Evolutionary conservation across 2,888 invertebrate genomes (phyloP).

Genomic region (Aphodius granarius): DNA sequence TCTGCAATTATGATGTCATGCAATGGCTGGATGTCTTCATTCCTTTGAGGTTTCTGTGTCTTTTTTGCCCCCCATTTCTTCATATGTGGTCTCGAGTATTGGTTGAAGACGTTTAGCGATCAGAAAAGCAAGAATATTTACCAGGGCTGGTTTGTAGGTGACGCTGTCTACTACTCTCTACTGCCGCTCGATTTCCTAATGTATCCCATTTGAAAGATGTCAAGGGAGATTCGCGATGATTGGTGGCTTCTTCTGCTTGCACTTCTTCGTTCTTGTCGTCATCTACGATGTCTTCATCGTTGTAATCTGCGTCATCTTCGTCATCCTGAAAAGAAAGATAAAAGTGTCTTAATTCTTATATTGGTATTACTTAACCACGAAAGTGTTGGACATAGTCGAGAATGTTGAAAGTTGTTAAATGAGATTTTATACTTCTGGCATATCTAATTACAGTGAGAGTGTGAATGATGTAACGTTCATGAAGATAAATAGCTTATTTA

Average conservation of each 20-base stretch:
- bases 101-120: no score
- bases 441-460: not conserved
- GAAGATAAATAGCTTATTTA: conserved; percentile 11
- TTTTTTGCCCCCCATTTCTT: not conserved
- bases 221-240: not conserved
- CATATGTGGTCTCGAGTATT: not conserved
- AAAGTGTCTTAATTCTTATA: not conserved
- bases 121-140: not conserved
- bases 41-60: not conserved
- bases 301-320: conserved; percentile 16
- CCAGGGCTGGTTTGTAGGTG: not conserved
- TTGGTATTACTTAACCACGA: not conserved
- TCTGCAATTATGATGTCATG: not conserved
- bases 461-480: conserved; percentile 11
- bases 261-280: conserved; percentile 17
- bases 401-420: not conserved
- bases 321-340: conserved; percentile 11
- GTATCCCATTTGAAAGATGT: not conserved
- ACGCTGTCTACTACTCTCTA: not conserved
- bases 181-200: not conserved
- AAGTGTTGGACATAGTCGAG: not conserved
- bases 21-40: not conserved
- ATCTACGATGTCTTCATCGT: conserved; percentile 27
- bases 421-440: conserved; percentile 5
- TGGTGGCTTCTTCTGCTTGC: not conserved